phyloP scores from a whole-genome alignment of 1,140 invertebrate species.

The Papilio xuthus region DNA sequence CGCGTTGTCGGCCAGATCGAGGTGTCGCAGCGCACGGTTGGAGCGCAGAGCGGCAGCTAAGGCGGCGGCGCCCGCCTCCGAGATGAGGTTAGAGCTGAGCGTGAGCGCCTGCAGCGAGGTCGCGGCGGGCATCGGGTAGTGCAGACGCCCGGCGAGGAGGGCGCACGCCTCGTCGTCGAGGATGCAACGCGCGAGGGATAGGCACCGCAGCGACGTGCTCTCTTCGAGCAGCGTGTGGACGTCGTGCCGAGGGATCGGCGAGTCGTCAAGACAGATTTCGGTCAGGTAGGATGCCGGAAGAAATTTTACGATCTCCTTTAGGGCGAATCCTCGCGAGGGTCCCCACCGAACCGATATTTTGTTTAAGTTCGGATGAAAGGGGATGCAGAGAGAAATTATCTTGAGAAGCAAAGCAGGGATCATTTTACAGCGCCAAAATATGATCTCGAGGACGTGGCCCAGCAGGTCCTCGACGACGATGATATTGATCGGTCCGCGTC shows the following conservation, averaged over 20 bases:
- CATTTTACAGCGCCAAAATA: constrained; percentile 33
- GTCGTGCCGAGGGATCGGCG: constrained; percentile 43
- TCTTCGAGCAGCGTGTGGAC: constrained; percentile 42
- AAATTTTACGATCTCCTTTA: constrained; percentile 46
- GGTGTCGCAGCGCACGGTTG: constrained; percentile 46
- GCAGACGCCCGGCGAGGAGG: constrained; percentile 39
- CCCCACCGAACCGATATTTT: constrained; percentile 43
- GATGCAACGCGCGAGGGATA: constrained; percentile 47
- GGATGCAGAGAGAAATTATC: constrained; percentile 46
- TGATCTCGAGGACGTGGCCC: constrained; percentile 41
- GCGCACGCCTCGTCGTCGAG: constrained; percentile 44
- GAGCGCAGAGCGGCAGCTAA: constrained; percentile 43
- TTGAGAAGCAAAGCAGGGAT: constrained; percentile 46
- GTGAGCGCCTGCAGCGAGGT: constrained; percentile 38
- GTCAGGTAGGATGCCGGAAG: constrained; percentile 44
- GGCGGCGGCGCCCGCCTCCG: constrained; percentile 41
- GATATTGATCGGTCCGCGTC: constrained; percentile 8
- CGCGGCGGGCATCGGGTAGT: constrained; percentile 46
- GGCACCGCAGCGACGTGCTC: constrained; percentile 29
- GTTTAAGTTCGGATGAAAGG: constrained; percentile 41
- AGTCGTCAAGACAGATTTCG: constrained; percentile 50
- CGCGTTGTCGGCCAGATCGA: constrained; percentile 48
- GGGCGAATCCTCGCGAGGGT: constrained; percentile 27
- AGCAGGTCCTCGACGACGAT: constrained; percentile 27
- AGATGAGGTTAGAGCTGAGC: constrained; percentile 44